Evolutionary conservation across 2,797 vertebrate genomes (phyloP).

Genomic region (Limnodromus scolopaceus): DNA sequence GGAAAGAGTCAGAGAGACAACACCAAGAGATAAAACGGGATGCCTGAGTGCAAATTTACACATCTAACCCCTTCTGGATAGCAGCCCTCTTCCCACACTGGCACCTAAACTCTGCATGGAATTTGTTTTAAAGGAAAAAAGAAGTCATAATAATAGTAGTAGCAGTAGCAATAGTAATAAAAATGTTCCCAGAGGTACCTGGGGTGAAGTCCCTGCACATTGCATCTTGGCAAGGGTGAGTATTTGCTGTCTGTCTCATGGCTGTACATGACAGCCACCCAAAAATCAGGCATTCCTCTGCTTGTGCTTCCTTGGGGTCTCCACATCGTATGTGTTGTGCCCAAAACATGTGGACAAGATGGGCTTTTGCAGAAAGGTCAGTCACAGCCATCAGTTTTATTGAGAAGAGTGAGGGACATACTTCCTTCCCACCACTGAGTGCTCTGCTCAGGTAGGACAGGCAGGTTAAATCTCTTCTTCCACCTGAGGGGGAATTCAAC

Average conservation of each 20-base stretch:
- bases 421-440: neutral
- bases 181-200: neutral
- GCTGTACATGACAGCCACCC: neutral
- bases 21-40: neutral
- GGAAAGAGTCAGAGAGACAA: neutral
- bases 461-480: neutral
- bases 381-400: neutral
- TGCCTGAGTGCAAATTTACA: neutral
- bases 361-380: neutral
- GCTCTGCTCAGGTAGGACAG: neutral
- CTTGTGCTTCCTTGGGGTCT: neutral
- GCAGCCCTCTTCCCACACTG: neutral
- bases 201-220: neutral
- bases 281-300: neutral
- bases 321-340: accelerated
- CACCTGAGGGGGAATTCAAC: neutral
- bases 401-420: neutral
- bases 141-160: neutral
- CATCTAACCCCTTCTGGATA: neutral
- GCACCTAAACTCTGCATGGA: neutral
- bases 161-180: neutral
- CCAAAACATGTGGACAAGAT: accelerated
- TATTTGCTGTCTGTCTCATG: neutral
- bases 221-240: neutral
- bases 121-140: neutral